These are phyloP conservation scores for Sorex araneus DNA, from an alignment of 2,113 vertebrate genomes.

Conservation along the genomic window DNA sequence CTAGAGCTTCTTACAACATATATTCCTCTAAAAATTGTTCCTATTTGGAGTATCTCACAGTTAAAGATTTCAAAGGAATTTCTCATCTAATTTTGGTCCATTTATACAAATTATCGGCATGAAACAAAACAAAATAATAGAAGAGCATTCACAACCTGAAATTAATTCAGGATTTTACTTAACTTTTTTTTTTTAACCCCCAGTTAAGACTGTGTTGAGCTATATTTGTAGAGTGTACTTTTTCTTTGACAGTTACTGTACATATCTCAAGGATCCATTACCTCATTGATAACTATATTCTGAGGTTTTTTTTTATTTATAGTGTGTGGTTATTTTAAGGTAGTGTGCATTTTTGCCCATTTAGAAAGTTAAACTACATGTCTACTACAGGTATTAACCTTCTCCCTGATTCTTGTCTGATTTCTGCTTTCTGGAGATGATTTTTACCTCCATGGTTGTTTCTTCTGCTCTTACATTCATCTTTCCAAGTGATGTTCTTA, in stretches of 20 bases:
- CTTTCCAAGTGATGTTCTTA: not conserved
- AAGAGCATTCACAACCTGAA: not conserved
- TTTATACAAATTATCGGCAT: not conserved
- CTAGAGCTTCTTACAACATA: not conserved
- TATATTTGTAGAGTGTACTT: not conserved
- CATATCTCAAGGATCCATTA: too few relatives aligned
- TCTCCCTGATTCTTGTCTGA: not conserved
- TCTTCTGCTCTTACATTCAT: not conserved
- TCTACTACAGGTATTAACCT: not conserved
- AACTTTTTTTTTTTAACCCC: not conserved
- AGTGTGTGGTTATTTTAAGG: not conserved
- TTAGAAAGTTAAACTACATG: not conserved
- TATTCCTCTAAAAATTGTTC: not conserved
- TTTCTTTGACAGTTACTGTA: not conserved
- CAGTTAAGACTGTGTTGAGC: not conserved
- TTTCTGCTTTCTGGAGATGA: not conserved
- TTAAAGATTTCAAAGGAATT: conserved; percentile 21
- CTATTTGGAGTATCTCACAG: not conserved
- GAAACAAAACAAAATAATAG: not conserved
- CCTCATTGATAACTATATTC: too few relatives aligned
- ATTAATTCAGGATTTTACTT: not conserved
- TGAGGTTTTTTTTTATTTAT: not conserved
- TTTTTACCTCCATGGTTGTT: not conserved
- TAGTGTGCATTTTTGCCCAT: not conserved
- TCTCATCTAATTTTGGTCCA: conserved; percentile 35